Percentiles rank a stretch among this genome's conserved stretches.
phyloP scores from a whole-genome alignment of 2,888 invertebrate genomes.

The Exocentrus adspersus region DNA sequence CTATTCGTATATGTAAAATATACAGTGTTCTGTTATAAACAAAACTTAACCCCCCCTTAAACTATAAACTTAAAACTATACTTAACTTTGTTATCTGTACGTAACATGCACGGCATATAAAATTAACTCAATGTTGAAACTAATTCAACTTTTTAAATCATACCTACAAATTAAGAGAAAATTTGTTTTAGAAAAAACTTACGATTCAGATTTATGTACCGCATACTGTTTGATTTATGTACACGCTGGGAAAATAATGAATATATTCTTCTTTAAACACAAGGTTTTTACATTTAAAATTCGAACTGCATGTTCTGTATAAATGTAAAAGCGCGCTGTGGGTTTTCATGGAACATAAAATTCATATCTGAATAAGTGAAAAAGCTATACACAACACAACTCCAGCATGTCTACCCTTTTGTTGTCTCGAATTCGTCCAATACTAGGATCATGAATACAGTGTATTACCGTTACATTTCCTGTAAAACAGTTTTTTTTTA shows the following conservation, averaged over 20 bases:
- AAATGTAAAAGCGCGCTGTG: conserved; percentile 9
- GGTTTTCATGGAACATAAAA: conserved; percentile 19
- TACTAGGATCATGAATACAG: conserved; percentile 5
- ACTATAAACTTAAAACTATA: too few relatives aligned
- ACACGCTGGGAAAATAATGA: conserved; percentile 5
- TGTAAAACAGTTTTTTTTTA: too few relatives aligned
- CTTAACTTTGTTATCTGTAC: too few relatives aligned
- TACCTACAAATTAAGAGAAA: too few relatives aligned
- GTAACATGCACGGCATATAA: too few relatives aligned
- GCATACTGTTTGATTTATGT: neutral
- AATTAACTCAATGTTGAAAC: too few relatives aligned
- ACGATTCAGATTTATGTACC: too few relatives aligned
- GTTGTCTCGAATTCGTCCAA: conserved; percentile 9
- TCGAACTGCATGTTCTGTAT: conserved; percentile 19
- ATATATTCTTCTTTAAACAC: neutral
- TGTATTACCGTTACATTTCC: neutral
- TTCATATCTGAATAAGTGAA: conserved; percentile 14
- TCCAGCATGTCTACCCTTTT: conserved; percentile 13
- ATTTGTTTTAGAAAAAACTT: too few relatives aligned
- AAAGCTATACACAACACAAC: neutral
- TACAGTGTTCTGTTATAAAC: too few relatives aligned
- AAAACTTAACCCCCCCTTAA: too few relatives aligned
- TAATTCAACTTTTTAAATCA: too few relatives aligned
- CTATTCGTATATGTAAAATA: too few relatives aligned
- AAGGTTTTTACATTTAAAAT: conserved; percentile 21